Base-by-base conservation (phyloP, 2,888 invertebrate species). In the Matsumyia berberina region DNA sequence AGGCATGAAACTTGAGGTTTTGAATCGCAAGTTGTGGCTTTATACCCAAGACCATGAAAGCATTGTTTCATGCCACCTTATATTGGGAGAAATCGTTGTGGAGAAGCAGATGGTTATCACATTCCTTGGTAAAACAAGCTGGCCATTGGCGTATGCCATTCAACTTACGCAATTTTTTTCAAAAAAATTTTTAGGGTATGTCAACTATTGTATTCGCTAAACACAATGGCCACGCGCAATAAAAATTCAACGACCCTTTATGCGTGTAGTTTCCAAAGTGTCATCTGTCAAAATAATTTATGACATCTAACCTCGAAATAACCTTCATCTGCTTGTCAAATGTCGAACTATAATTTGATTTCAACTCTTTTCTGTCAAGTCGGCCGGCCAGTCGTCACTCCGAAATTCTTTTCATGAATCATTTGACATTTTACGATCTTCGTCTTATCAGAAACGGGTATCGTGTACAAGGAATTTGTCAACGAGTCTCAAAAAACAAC, bases 401-500 rank as follows among this genome's bases (percentile, higher is more conserved):
- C 35, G 15, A 35, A 35, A 57, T 35, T 37, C 39, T 12, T 31
- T 8, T 12, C 60, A 60, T 60, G 44, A 60, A 60, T 60, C 60
- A 60, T 44, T 44, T 42, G 60, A 44, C 60, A 12, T 44, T 60
- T 60, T 60, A 60, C 31, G 60, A 58, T 19, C 35, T 64, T 55
- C 33, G 31, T 31, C 42, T 60, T 57, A 51, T 57, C 49, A 42
- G 33, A 58, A 67, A 12, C 35, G 53, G 53, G 24, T 31, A 67
- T 53, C 49, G 8, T 67, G 58, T 67, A 39, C 31, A 9, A 49
- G 31, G 57, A 76, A 76, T 66, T 76, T 76, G 57, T 76, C 57
- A 58, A 72, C 58, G 19, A 39, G 31, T 58, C n/a, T 60, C 39
- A 12, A 39, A 51, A 67, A 17, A 15, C 39, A 29, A 49, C 42